Base-by-base conservation (phyloP, 1,140 invertebrate genomes). In the Eurosta solidaginis region DNA sequence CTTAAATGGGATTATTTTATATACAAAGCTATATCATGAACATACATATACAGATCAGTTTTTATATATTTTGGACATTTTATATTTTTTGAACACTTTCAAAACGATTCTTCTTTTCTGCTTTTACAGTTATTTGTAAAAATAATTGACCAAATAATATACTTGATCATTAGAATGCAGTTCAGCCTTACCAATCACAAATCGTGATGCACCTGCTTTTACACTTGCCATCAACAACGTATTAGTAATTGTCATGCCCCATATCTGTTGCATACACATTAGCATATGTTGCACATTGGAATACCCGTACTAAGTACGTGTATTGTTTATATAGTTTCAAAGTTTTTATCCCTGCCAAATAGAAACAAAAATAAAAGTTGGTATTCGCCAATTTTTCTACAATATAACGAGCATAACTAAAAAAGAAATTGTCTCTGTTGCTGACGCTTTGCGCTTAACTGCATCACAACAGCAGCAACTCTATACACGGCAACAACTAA, bases 181-280 rank as follows among this genome's bases (percentile, higher is more conserved):
- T 40, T 36, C 29, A 63, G 12, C 33, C 6, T 1, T 33, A 33
- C 33, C 33, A 40, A 20, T 9, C 59, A 68, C n/a, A 68, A 40
- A 17, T 68, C 59, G 59, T 68, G 59, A 68, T 42, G 59, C 59
- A 68, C 59, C 59, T 68, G 59, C 59, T 68, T 22, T 27, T 20
- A 68, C 59, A 68, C 33, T 68, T 68, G 59, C 59, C 50, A 54
- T 33, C 12, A 40, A n/a, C 59, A 17, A 68, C 40, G 59, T 29
- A 68, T 68, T 68, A 68, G 59, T 68, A 68, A 68, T 68, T 68
- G 59, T 68, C 59, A 68, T 68, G 59, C 59, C 29, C 59, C 59
- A 68, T 68, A 40, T 68, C 59, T 68, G 33, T 68, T 68, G 59
- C 59, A 68, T 42, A 22, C 59, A 36, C 59, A 68, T 68, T 68